Evolutionary conservation across 2,888 invertebrate genomes (phyloP), one percentile per base, ranked within the genome.

Genomic region (Ornithoptera alexandrae): DNA sequence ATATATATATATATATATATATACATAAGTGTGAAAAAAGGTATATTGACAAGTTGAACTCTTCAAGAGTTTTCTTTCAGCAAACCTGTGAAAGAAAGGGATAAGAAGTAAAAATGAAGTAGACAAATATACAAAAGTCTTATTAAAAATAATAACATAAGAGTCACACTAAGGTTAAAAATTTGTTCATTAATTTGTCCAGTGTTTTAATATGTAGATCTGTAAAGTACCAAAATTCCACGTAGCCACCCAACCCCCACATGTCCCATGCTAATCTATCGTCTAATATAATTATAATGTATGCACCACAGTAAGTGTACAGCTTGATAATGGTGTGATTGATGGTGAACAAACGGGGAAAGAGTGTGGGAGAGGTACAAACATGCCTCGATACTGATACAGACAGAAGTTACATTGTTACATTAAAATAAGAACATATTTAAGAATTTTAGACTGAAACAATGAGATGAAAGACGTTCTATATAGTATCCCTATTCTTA

Each of bases 281-380:
- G 73, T 78, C 75, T 81, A 84, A 85, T 82, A 86, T 85, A 87
- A 88, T 88, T 88, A 87, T 87, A 87, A 85, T 84, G 79, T 84
- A 85, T 81, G 84, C 81, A 78, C 75, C 75, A 72, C 72, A 73
- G 79, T 81, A 79, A 81, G 80, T 83, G 79, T 76, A 78, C 75
- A 75, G 72, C 74, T 77, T 78, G 88, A 88, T 88, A 88, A 84
- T 84, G 74, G 71, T 64, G 76, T 89, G 89, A 89, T 87, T 80
- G 89, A 89, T 89, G 83, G 78, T 67, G 72, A 68, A 64, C 69
- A 65, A 69, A 68, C 46, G 73, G 72, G 73, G 30, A 75, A 69
- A 76, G 71, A 77, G 83, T 81, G 87, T 86, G 88, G 86, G 88
- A 86, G 81, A 82, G 77, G 74, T 70, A 75, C 75, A 61, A 72